A percentile compares a stretch with the other conserved stretches of the same genome.
phyloP scores from a whole-genome alignment of 2,888 invertebrate genomes.

The Drosophila niveifrons region DNA sequence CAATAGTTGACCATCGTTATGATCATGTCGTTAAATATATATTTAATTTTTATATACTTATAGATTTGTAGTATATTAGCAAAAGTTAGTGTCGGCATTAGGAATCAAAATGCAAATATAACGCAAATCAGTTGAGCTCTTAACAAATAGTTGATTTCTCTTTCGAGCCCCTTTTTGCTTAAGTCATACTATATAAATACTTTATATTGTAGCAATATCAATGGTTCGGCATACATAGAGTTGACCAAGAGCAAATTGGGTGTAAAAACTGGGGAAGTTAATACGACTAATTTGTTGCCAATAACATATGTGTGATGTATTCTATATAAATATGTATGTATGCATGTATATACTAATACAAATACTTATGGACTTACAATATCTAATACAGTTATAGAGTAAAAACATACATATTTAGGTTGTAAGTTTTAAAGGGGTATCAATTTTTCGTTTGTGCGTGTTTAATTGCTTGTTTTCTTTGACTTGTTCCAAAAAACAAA shows the following conservation, averaged over 20 bases:
- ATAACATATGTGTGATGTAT: constrained; percentile 60
- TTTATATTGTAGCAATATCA: constrained; percentile 43
- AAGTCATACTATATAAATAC: background rate
- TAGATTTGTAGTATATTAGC: constrained; percentile 53
- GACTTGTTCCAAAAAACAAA: constrained; percentile 13
- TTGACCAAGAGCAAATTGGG: constrained; percentile 50
- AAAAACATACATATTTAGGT: constrained; percentile 60
- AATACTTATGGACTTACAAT: constrained; percentile 30
- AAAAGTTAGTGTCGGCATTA: constrained; percentile 58
- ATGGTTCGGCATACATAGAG: constrained; percentile 40
- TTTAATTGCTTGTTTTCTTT: constrained; percentile 44
- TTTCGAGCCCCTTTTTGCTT: background rate
- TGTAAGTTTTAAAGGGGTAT: constrained; percentile 33
- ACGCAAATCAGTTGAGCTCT: constrained; percentile 52
- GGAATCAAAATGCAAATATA: constrained; percentile 70
- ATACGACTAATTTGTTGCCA: constrained; percentile 60
- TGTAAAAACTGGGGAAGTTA: constrained; percentile 25
- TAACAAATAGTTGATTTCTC: constrained; percentile 41
- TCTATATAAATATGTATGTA: constrained; percentile 33
- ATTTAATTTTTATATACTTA: constrained; percentile 21
- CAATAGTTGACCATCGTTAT: constrained; percentile 56
- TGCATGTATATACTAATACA: constrained; percentile 44
- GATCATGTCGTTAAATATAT: constrained; percentile 29
- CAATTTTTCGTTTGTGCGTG: constrained; percentile 49
- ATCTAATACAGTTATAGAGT: constrained; percentile 60